Base-by-base conservation (phyloP, 2,888 invertebrate species). In the Oegoconia quadripuncta region DNA sequence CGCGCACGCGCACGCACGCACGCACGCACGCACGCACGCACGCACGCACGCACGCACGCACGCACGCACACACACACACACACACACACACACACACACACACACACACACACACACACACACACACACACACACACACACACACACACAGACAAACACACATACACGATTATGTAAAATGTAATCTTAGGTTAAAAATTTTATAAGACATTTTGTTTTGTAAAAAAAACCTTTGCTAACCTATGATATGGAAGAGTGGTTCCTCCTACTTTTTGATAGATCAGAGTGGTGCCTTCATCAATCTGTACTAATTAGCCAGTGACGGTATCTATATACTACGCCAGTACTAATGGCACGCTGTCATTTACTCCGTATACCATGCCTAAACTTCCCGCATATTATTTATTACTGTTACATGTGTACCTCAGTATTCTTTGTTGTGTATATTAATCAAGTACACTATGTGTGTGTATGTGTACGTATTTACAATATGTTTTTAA, bases 221-320 rank as follows among this genome's bases (percentile, higher is more conserved):
- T n/a, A n/a, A n/a, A n/a, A n/a, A n/a, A n/a, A n/a, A n/a, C 3
- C 26, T 27, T 22, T 22, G 9, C 22, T 9, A 22, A 22, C 22
- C 7, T 9, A 20, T 6, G 20, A n/a, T 20, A 20, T 3, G 5
- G 20, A 6, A 20, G 20, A 20, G 20, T 20, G 5, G 5, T 7
- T 6, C 7, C 7, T 6, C 3, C 5, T 20, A 20, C 7, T 20
- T 20, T 6, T 7, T 20, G 64, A 68, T 60, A 60, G 53, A 51
- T 48, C 47, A 54, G 61, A 56, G 51, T 50, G 54, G 50, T 39
- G 61, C 65, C 68, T 64, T 65, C 80, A 81, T 81, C 81, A 79
- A 80, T 81, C 79, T 81, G 74, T 49, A 51, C 69, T 79, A 80
- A 81, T 81, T 77, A 81, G 74, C 71, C 50, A 64, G 70, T 67